Evolutionary conservation across 2,888 invertebrate genomes (phyloP).

Genomic region (Ommatoiulus sabulosus): DNA sequence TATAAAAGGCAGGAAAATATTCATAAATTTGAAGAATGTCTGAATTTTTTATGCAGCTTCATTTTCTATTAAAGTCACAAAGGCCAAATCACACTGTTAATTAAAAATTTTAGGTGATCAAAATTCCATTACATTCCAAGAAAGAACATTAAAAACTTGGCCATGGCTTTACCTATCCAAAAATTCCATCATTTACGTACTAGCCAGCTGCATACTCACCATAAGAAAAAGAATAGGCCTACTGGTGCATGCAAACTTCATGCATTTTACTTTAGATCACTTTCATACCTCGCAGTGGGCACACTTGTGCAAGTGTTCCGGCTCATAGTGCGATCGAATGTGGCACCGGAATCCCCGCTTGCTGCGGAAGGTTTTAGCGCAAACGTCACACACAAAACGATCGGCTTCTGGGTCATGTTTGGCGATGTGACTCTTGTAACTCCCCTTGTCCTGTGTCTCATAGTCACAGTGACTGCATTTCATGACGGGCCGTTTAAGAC

Average conservation of each 20-base stretch:
- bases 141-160: too few species aligned
- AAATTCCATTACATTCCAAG: too few species aligned
- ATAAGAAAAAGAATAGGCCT: too few species aligned
- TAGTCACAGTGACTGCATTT: slow-evolving; percentile 29
- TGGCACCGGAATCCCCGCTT: slow-evolving; percentile 59
- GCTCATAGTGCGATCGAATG: slow-evolving; percentile 60
- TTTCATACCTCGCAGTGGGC: slow-evolving; percentile 43
- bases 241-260: too few species aligned
- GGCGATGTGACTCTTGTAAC: slow-evolving; percentile 50
- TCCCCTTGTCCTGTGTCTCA: slow-evolving; percentile 42
- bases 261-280: background rate
- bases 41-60: too few species aligned
- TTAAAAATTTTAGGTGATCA: too few species aligned
- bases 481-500: background rate
- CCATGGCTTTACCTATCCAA: too few species aligned
- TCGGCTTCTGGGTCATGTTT: slow-evolving; percentile 51
- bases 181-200: too few species aligned
- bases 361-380: slow-evolving; percentile 62
- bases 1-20: background rate
- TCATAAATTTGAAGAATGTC: background rate
- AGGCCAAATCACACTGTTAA: too few species aligned
- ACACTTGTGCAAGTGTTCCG: slow-evolving; percentile 60
- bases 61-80: too few species aligned
- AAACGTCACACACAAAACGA: slow-evolving; percentile 60
- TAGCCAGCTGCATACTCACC: too few species aligned